These are phyloP conservation scores for Notolepis coatsorum DNA, from an alignment of 2,797 vertebrate species.

Conservation along the genomic window DNA sequence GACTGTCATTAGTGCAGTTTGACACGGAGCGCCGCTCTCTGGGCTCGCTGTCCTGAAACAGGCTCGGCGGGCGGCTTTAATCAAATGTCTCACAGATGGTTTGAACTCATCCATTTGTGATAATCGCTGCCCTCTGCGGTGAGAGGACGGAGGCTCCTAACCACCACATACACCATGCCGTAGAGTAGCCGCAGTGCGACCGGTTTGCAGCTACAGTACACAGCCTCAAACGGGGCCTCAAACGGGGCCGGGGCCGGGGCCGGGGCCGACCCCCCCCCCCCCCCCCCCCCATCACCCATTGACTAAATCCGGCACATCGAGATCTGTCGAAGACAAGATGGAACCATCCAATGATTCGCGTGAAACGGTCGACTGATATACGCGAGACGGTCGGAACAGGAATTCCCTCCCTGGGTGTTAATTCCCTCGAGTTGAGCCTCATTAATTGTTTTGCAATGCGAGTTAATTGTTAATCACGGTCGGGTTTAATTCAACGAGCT, in stretches of 20 bases:
- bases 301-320: constrained; percentile 53
- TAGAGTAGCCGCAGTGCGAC: constrained; percentile 57
- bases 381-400: constrained; percentile 31
- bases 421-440: constrained; percentile 44
- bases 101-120: constrained; percentile 85
- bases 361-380: constrained; percentile 37
- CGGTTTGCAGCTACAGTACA: constrained; percentile 70
- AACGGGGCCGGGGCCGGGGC: constrained; percentile 44
- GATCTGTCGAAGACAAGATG: constrained; percentile 45
- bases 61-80: constrained; percentile 69
- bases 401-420: constrained; percentile 45
- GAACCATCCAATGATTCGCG: constrained; percentile 33
- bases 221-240: constrained; percentile 18
- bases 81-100: constrained; percentile 85
- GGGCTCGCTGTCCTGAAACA: constrained; percentile 32
- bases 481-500: constrained; percentile 19
- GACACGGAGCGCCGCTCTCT: constrained; percentile 63
- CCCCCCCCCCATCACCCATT: too few species aligned
- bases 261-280: too few species aligned
- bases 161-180: constrained; percentile 70
- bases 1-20: constrained; percentile 72
- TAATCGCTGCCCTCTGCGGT: constrained; percentile 71
- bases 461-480: constrained; percentile 44
- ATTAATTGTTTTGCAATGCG: constrained; percentile 42
- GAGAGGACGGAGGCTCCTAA: constrained; percentile 63